A percentile compares a stretch with the other conserved stretches of the same genome.
Conservation (phyloP, 2,888 invertebrate genomes). For the Ornithoptera priamus region DNA sequence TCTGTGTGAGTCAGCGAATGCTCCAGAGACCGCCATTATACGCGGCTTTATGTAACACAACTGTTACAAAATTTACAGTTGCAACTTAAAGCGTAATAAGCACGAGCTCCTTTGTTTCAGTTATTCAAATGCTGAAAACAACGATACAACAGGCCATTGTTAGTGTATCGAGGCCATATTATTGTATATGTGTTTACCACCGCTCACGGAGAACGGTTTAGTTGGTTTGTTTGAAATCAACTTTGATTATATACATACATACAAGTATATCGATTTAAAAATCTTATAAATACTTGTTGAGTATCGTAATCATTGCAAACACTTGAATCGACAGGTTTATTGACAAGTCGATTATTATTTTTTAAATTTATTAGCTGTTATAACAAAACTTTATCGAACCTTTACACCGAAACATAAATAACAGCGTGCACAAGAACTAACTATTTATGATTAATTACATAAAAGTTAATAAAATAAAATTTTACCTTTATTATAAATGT, state of each 20-base stretch:
- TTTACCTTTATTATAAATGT: no score
- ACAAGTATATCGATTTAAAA: no score
- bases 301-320: no score
- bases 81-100: conserved; percentile 51
- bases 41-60: conserved; percentile 64
- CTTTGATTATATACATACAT: neutral
- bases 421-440: no score
- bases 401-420: no score
- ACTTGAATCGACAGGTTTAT: no score
- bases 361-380: no score
- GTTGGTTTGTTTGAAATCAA: neutral
- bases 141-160: conserved; percentile 46
- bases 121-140: conserved; percentile 50
- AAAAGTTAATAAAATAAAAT: no score
- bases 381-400: no score
- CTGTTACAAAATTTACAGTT: conserved; percentile 68
- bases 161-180: conserved; percentile 51
- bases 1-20: conserved; percentile 50
- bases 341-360: no score
- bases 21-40: conserved; percentile 44
- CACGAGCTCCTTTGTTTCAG: conserved; percentile 45
- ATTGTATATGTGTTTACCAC: conserved; percentile 43
- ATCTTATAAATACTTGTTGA: no score
- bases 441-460: no score
- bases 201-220: conserved; percentile 13